phyloP scores from a whole-genome alignment of 2,888 invertebrate genomes.

The Thyatira batis region DNA sequence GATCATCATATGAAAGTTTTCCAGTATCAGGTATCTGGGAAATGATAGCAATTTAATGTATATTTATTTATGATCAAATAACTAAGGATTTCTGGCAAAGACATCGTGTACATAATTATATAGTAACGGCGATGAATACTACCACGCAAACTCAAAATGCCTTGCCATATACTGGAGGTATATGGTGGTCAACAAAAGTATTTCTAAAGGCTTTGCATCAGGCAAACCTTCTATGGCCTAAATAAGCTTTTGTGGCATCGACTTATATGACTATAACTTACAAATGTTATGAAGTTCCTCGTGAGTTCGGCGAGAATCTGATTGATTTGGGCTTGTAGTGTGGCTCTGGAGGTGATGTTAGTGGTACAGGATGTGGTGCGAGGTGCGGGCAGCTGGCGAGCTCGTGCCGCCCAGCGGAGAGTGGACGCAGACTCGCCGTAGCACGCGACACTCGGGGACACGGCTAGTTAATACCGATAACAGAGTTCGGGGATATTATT shows the following conservation, averaged over 20 bases:
- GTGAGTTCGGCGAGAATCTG: constrained; percentile 59
- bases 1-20: constrained; percentile 55
- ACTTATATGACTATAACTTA: too few species aligned
- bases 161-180: too few species aligned
- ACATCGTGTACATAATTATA: too few species aligned
- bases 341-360: constrained; percentile 36
- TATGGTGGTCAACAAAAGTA: too few species aligned
- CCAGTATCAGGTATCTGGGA: constrained; percentile 65
- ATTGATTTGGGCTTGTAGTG: constrained; percentile 68
- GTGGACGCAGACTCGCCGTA: constrained; percentile 92
- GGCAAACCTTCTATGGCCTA: neutral
- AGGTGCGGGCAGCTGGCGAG: constrained; percentile 83
- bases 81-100: neutral
- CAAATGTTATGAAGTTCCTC: constrained; percentile 62
- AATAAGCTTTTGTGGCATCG: too few species aligned
- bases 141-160: too few species aligned
- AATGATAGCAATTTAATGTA: constrained; percentile 3
- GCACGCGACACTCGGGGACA: constrained; percentile 88
- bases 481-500: too few species aligned
- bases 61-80: neutral
- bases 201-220: too few species aligned
- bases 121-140: too few species aligned
- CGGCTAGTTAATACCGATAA: constrained; percentile 72
- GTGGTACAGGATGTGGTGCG: constrained; percentile 26
- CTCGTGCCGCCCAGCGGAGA: constrained; percentile 90